Evolutionary conservation across 2,113 vertebrate species (phyloP).

Genomic region (Pagrus major): DNA sequence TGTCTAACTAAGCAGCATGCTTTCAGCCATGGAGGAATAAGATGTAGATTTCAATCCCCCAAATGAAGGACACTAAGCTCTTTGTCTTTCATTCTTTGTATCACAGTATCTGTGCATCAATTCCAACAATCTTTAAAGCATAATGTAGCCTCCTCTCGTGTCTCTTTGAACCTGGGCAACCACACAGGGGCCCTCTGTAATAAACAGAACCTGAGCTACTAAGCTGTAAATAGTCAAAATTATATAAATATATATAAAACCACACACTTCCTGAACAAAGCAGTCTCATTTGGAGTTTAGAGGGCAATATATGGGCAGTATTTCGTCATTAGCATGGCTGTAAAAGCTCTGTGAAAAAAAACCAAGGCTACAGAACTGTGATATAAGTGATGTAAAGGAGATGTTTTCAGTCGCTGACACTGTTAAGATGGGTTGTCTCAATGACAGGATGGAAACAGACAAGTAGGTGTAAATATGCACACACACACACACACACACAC

Average conservation of each 20-base stretch:
- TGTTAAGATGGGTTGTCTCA: not conserved
- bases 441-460: slow-evolving; percentile 2
- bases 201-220: slow-evolving; percentile 33
- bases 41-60: slow-evolving; percentile 26
- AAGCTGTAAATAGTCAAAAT: slow-evolving; percentile 22
- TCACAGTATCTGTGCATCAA: slow-evolving; percentile 13
- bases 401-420: not conserved
- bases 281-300: slow-evolving; percentile 10
- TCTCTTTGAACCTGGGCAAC: slow-evolving; percentile 28
- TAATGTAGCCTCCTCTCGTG: slow-evolving; percentile 5
- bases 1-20: slow-evolving; percentile 1
- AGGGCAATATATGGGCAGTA: not conserved
- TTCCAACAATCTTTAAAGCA: slow-evolving; percentile 28
- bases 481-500: not conserved
- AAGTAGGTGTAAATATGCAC: slow-evolving; percentile 7
- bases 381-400: slow-evolving; percentile 7
- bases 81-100: slow-evolving; percentile 11
- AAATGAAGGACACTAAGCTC: slow-evolving; percentile 13
- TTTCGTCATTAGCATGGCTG: slow-evolving; percentile 14
- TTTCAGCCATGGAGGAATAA: slow-evolving; percentile 12
- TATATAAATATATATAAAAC: no score
- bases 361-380: not conserved
- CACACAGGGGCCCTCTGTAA: slow-evolving; percentile 18
- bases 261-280: slow-evolving; percentile 37
- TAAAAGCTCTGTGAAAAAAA: not conserved